Evolutionary conservation across 2,113 vertebrate genomes (phyloP), one percentile per base, ranked within the genome.

Genomic region (Pseudorectes ferrugineus): DNA sequence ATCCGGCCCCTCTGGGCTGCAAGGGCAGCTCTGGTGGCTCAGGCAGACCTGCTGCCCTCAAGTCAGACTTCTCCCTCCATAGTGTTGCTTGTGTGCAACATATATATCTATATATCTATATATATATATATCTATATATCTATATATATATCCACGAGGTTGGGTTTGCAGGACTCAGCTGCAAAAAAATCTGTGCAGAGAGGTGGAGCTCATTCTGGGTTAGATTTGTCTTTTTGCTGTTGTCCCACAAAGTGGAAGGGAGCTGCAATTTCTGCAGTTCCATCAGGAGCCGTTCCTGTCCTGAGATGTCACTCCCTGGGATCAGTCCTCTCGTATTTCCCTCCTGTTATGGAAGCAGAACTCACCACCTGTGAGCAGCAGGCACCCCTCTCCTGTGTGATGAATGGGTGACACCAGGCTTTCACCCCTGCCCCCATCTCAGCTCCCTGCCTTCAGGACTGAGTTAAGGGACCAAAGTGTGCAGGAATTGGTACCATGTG

Each of bases 401-500:
- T 7, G 28, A 82, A 80, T 0, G 42, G 59, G 83, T 84, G 93
- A 82, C 80, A 83, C 49, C 13, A 65, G 49, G 31, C 13, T 74
- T 79, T 63, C 89, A 57, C 46, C 90, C 89, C 92, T 79, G 38
- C 92, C 93, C 71, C 85, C 94, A 71, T 31, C 81, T 51, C 83
- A 67, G 72, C 36, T 94, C 82, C 59, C 78, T 83, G 92, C 94
- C 96, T 96, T 92, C 93, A 95, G 96, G 96, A 96, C 92, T 75
- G 96, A 96, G 96, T 95, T 96, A 96, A 97, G 74, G 93, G 86
- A 96, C 96, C 65, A 95, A 96, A 97, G 90, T 90, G 83, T 84
- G 42, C 8, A 77, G 68, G 94, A 97, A 97, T 97, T 97, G 93
- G 83, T 97, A 96, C 95, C 97, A 97, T 97, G 96, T 97, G 97